These are phyloP conservation scores for Serripes groenlandicus DNA, from an alignment of 2,888 invertebrate species.

Conservation along the genomic window DNA sequence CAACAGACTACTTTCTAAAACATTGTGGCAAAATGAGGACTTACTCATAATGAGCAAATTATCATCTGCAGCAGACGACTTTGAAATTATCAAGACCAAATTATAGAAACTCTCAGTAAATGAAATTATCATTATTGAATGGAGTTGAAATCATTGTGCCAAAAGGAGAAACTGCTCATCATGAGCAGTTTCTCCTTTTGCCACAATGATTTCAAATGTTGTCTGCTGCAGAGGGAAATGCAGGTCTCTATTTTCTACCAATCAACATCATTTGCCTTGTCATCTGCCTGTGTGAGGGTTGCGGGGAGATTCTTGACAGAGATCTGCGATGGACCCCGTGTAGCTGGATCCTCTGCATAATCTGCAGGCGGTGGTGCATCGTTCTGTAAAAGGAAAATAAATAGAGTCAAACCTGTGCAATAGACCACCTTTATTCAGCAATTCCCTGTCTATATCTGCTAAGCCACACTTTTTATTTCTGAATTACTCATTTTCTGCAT, in stretches of 20 bases:
- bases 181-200: neutral
- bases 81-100: neutral
- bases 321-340: neutral
- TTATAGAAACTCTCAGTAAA: neutral
- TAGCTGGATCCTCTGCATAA: conserved; percentile 23
- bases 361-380: conserved; percentile 44
- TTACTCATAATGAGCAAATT: conserved; percentile 6
- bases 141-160: neutral
- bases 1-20: no score
- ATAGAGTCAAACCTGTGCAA: no score
- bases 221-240: neutral
- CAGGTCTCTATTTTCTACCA: neutral
- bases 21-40: neutral
- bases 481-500: no score
- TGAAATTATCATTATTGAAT: neutral
- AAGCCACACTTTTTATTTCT: no score
- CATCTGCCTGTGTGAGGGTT: neutral
- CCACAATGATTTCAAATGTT: neutral
- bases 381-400: conserved; percentile 30
- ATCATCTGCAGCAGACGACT: neutral
- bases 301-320: neutral
- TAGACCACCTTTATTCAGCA: no score
- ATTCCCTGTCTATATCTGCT: no score
- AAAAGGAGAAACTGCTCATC: conserved; percentile 10
- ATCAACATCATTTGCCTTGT: conserved; percentile 1